phyloP scores from a whole-genome alignment of 1,140 invertebrate genomes.

The Arion vulgaris region DNA sequence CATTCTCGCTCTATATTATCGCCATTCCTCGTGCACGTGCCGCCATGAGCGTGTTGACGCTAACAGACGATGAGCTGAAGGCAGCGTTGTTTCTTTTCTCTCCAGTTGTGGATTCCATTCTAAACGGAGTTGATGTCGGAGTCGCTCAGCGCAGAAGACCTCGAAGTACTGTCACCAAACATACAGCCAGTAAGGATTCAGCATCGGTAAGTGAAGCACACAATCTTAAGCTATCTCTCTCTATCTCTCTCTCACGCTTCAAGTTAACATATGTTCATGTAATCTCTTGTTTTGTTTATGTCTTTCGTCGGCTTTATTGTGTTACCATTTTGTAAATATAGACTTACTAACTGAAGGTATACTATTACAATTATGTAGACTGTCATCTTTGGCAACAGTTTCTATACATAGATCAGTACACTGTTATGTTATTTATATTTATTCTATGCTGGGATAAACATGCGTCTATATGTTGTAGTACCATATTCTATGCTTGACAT shows the following conservation, averaged over 20 bases:
- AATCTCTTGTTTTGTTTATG: no score
- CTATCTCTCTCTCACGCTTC: neutral
- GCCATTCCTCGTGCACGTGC: conserved; percentile 26
- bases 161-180: conserved; percentile 35
- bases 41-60: conserved; percentile 23
- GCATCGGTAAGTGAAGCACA: conserved; percentile 23
- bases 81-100: conserved; percentile 55
- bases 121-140: conserved; percentile 87
- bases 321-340: no score
- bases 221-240: neutral
- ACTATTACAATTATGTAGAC: no score
- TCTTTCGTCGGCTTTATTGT: no score
- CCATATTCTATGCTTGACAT: no score
- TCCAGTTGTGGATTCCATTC: conserved; percentile 89
- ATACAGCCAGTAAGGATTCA: conserved; percentile 32
- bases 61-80: conserved; percentile 23
- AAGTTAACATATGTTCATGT: no score
- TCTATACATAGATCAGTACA: no score
- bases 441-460: no score
- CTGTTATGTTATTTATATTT: no score
- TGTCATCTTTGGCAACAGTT: no score
- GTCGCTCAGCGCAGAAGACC: conserved; percentile 79
- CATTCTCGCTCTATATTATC: conserved; percentile 17
- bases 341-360: no score
- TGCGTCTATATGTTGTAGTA: no score